These are phyloP conservation scores for Halcyon senegalensis DNA, from an alignment of 2,113 vertebrate genomes.

Conservation along the genomic window DNA sequence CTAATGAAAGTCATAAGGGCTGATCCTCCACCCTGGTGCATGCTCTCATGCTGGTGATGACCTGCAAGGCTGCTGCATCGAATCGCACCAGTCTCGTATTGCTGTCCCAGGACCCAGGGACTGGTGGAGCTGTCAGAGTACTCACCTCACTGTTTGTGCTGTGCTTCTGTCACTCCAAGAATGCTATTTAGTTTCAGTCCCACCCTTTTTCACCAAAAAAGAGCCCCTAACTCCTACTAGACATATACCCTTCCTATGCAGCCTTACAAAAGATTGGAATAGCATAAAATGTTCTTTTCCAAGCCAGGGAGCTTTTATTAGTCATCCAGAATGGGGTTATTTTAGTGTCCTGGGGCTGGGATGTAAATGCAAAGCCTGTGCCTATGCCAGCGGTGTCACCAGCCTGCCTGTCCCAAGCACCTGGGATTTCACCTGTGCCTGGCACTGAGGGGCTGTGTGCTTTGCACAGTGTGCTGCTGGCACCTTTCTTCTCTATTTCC, in stretches of 20 bases:
- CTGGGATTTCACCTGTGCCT: background rate
- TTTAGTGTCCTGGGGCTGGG: background rate
- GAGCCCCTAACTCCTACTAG: background rate
- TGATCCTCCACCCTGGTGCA: background rate
- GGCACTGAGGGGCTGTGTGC: background rate
- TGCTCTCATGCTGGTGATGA: background rate
- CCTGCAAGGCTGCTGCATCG: background rate
- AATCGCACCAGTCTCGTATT: background rate
- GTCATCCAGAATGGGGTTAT: background rate
- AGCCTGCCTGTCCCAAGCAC: background rate
- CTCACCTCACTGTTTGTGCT: fast-evolving
- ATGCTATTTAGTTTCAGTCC: background rate
- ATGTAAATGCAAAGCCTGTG: background rate
- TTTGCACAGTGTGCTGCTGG: background rate
- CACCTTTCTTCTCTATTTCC: background rate
- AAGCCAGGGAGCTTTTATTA: background rate
- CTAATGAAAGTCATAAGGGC: background rate
- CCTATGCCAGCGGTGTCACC: background rate
- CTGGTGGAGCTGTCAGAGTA: background rate
- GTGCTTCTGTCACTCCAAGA: fast-evolving
- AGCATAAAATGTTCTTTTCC: background rate
- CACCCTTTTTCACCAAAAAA: background rate
- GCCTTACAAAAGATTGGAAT: background rate
- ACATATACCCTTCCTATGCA: background rate
- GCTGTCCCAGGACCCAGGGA: background rate